Conservation (phyloP, 2,113 vertebrate species). For the Silurus meridionalis region DNA sequence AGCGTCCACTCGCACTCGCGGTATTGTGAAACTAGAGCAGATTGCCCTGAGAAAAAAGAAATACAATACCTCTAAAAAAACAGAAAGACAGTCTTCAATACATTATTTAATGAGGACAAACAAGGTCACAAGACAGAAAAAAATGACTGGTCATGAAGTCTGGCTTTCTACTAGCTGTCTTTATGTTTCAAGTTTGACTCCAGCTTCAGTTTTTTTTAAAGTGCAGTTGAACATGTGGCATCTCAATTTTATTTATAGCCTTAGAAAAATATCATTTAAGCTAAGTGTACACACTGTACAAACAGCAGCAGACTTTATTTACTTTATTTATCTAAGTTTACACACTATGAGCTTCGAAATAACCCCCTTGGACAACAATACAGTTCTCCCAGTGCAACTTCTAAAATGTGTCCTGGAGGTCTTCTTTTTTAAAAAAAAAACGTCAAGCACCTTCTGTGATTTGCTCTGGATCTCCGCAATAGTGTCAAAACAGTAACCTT, state of each 20-base stretch:
- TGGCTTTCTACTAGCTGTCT: not conserved
- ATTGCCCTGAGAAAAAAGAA: not conserved
- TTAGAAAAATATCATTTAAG: not conserved
- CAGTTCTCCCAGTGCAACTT: too few relatives aligned
- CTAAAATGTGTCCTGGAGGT: too few relatives aligned
- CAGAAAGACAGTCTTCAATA: not conserved
- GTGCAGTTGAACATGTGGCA: not conserved
- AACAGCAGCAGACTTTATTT: not conserved
- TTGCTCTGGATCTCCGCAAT: too few relatives aligned
- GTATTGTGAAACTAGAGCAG: constrained; percentile 33
- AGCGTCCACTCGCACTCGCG: constrained; percentile 16
- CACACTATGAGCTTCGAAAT: too few relatives aligned
- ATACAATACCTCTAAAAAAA: not conserved
- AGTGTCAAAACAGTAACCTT: too few relatives aligned
- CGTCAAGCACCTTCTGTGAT: too few relatives aligned
- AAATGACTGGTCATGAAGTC: not conserved
- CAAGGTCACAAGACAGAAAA: constrained; percentile 16
- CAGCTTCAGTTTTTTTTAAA: not conserved
- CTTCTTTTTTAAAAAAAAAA: too few relatives aligned
- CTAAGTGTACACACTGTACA: not conserved
- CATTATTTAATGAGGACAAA: constrained; percentile 17
- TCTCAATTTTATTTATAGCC: not conserved
- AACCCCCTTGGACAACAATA: too few relatives aligned
- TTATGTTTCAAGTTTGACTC: not conserved
- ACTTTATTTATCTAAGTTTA: too few relatives aligned